Base-by-base conservation (phyloP, 1,140 invertebrate genomes). In the Brevipalpus yothersi region DNA sequence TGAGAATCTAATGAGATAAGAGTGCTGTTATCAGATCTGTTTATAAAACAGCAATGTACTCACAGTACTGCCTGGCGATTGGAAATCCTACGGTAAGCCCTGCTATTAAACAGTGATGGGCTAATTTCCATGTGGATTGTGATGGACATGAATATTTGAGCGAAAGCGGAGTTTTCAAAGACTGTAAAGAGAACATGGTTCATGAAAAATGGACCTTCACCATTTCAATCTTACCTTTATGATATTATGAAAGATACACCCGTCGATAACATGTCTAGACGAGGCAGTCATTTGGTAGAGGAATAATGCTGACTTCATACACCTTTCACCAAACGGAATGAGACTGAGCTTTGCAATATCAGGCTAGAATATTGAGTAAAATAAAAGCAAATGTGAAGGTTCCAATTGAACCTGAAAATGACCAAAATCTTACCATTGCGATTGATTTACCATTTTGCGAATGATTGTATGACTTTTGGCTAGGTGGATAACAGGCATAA, bases 291-390 rank as follows among this genome's bases (percentile, higher is more conserved):
- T 80, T 67, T 83, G 78, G 72, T 92, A 93, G 41, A 92, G 70
- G 67, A 77, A 80, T 1, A 88, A 82, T 47, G 82, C 80, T 75
- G 89, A 82, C 21, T 79, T 78, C 23, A 92, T 73, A 13, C 84
- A 79, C 69, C 83, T 82, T 68, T 89, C 85, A 63, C 86, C 84
- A 72, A 89, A 90, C 53, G 85, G 84, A 64, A 87, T 82, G 68
- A 84, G 87, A 70, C 86, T 86, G 79, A 84, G 82, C 47, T 78
- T 80, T n/a, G 85, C 76, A 77, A 81, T 84, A 65, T 86, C 83
- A 61, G 77, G 73, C 63, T 62, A 53, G 10, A 31, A 40, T 53
- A 2, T 10, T 39, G 23, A 55, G n/a, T 31, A 11, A 31, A 31
- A 11, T 5, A 39, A 10, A 7, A 55, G n/a, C 15, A 4, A 57